Evolutionary conservation across 2,888 invertebrate species (phyloP), one percentile per base, ranked within the genome.

Genomic region (Ischnura elegans): DNA sequence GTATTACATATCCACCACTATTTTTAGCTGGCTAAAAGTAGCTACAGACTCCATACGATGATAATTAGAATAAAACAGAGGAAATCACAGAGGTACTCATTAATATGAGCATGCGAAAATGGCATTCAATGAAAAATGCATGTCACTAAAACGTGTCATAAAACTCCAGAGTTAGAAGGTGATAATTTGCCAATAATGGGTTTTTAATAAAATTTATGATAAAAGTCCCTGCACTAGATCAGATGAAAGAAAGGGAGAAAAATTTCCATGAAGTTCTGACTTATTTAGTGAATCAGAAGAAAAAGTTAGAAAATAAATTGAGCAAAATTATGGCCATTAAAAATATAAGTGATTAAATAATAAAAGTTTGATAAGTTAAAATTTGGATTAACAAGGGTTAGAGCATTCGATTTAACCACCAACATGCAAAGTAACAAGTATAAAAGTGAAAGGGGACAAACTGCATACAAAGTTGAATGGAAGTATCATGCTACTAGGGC

Each of bases 61-160:
- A 13, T 90, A 8, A 66, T 43, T 61, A 90, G 90, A 43, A 85
- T 43, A 87, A 55, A 25, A 43, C 66, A 61, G 90, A 43, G n/a
- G 46, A 61, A 61, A 42, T 45, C 61, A 66, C 61, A 90, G n/a
- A 45, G 42, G 61, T 21, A 90, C 61, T 61, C 43, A 61, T 66
- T 25, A 66, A 66, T n/a, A 90, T 43, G 55, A 61, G 90, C 90
- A 90, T 90, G 90, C 90, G 25, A 66, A 61, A 90, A n/a, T 66
- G 61, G 43, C 90, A 90, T 43, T 90, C 90, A 66, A 61, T 87
- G 42, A 43, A 90, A 55, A 90, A 90, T 90, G 90, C 90, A 90
- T n/a, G 43, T 90, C 42, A 66, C 16, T 29, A 43, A 90, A 86
- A 45, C n/a, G 43, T 42, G 21, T 42, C 8, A 51, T 8, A 51